These are phyloP conservation scores for Daphoenositta chrysoptera DNA, from an alignment of 2,113 vertebrate genomes.

Conservation along the genomic window DNA sequence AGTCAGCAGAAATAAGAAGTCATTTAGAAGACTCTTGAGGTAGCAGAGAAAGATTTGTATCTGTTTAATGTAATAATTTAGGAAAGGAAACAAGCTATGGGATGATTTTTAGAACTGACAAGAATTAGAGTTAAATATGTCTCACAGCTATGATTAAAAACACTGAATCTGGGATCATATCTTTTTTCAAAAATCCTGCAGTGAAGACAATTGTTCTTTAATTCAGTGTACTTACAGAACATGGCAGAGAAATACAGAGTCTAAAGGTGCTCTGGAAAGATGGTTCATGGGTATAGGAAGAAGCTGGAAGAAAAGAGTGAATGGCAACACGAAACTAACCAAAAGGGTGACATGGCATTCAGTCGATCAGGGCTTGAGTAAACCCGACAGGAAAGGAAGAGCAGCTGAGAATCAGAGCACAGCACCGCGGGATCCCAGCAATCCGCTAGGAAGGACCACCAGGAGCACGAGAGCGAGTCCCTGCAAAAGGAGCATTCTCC, in stretches of 20 bases:
- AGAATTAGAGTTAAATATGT: not conserved
- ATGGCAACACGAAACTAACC: not conserved
- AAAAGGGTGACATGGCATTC: not conserved
- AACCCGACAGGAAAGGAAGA: not conserved
- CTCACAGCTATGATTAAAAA: not conserved
- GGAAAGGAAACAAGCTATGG: not conserved
- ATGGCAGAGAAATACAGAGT: not conserved
- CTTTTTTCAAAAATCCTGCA: not conserved
- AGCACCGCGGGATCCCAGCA: not conserved
- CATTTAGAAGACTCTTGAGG: not conserved
- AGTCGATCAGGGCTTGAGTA: not conserved
- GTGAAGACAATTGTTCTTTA: not conserved
- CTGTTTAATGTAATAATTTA: not conserved
- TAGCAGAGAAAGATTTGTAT: not conserved
- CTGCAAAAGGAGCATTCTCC: not conserved
- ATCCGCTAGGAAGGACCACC: not conserved
- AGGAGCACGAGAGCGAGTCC: not conserved
- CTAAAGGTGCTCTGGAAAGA: not conserved
- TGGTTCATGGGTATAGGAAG: not conserved
- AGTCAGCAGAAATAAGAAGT: not conserved
- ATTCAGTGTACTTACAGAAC: not conserved
- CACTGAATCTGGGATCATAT: not conserved
- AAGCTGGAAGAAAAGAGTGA: not conserved
- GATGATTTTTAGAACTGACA: not conserved
- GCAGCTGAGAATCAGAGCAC: not conserved